Conservation (phyloP, 1,140 invertebrate genomes). For the Ceratitis capitata region DNA sequence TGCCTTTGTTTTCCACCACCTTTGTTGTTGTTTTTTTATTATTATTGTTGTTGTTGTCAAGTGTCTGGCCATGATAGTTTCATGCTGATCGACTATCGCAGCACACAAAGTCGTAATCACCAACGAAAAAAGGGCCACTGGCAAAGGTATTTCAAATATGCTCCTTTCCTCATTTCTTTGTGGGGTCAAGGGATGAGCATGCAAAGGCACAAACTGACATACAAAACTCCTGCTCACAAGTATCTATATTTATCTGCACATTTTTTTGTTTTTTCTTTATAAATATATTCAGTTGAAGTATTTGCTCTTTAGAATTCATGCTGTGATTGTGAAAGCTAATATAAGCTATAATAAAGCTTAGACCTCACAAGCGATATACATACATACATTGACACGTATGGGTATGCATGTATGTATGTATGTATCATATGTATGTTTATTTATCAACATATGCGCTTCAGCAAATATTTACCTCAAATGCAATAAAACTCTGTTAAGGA, state of each 20-base stretch:
- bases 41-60: background rate
- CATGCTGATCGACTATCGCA: background rate
- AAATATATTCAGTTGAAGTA: too few relatives aligned
- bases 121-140: background rate
- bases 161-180: too few relatives aligned
- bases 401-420: background rate
- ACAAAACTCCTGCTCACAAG: background rate
- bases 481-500: background rate
- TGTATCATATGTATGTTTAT: background rate
- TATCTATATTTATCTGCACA: background rate
- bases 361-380: background rate
- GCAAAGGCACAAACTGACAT: background rate
- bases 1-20: conserved; percentile 17
- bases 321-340: conserved; percentile 2
- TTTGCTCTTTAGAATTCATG: background rate
- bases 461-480: conserved; percentile 22
- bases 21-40: background rate
- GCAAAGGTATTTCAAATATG: conserved; percentile 26
- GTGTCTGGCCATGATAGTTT: conserved; percentile 22
- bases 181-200: background rate
- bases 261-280: too few relatives aligned
- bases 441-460: too few relatives aligned
- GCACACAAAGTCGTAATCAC: conserved; percentile 10
- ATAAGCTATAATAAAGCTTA: conserved; percentile 11
- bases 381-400: background rate